Conservation (phyloP, 2,797 vertebrate species). For the Taenioides sp. region DNA sequence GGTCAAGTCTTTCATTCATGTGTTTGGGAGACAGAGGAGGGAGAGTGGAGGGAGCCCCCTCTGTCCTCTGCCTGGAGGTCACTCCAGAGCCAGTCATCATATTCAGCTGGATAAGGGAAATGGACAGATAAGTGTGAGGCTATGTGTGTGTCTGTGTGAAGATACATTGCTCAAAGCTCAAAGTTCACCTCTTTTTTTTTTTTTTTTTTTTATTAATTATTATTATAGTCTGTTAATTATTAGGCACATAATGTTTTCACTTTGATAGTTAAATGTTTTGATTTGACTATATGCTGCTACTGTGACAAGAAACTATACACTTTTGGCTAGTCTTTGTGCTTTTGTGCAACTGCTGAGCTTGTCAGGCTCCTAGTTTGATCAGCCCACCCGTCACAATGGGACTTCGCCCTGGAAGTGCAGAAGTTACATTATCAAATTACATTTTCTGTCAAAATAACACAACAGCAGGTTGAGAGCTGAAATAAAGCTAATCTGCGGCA, state of each 20-base stretch:
- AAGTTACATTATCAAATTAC: constrained; percentile 80
- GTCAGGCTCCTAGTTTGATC: constrained; percentile 77
- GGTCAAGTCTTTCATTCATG: constrained; percentile 96
- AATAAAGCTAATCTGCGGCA: constrained; percentile 76
- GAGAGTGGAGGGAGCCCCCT: constrained; percentile 74
- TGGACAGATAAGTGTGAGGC: constrained; percentile 66
- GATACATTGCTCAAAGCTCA: constrained; percentile 5
- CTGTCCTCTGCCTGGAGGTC: constrained; percentile 90
- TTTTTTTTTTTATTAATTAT: constrained; percentile 10
- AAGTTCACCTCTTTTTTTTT: constrained; percentile 10
- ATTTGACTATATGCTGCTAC: constrained; percentile 33
- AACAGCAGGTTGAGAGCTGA: constrained; percentile 64
- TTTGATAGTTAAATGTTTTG: constrained; percentile 4
- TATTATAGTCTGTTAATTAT: constrained; percentile 12
- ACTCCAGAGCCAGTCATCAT: constrained; percentile 87
- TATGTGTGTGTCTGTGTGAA: constrained; percentile 21
- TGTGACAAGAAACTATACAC: constrained; percentile 66
- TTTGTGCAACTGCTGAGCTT: constrained; percentile 73
- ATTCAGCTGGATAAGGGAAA: constrained; percentile 81
- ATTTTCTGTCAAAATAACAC: constrained; percentile 76
- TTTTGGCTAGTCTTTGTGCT: constrained; percentile 60
- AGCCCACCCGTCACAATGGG: constrained; percentile 69
- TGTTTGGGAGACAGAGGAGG: constrained; percentile 82
- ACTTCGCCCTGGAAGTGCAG: constrained; percentile 73
- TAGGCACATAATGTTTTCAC: not conserved